A percentile compares a stretch with the other conserved stretches of the same genome.
phyloP scores from a whole-genome alignment of 2,113 vertebrate species.

The Atrichornis clamosus region DNA sequence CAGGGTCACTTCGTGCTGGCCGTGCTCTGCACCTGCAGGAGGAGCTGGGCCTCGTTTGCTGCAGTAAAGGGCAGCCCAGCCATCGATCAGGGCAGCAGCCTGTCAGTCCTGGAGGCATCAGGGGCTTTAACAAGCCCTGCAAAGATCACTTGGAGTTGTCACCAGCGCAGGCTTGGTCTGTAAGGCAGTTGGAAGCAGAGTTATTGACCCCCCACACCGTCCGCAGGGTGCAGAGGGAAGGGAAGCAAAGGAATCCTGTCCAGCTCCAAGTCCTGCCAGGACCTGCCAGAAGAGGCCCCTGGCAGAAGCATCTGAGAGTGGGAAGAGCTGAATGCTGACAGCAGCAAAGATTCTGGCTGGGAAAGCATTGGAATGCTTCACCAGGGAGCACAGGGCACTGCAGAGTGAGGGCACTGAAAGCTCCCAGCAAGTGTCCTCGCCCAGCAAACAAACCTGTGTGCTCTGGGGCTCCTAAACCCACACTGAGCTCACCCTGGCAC shows the following conservation, averaged over 20 bases:
- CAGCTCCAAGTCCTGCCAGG: neutral
- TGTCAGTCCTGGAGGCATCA: neutral
- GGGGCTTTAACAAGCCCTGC: neutral
- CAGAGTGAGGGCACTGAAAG: neutral
- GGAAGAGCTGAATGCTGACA: neutral
- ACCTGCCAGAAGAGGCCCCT: neutral
- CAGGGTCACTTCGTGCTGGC: neutral
- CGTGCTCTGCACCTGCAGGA: neutral
- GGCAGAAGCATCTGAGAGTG: neutral
- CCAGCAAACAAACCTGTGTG: rapidly evolving
- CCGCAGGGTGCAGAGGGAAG: neutral
- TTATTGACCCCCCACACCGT: neutral
- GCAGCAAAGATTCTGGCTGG: neutral
- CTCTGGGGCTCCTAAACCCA: neutral
- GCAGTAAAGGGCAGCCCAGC: neutral
- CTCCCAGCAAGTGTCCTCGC: no score
- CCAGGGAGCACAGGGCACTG: neutral
- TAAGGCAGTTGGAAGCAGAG: neutral
- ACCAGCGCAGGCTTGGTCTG: neutral
- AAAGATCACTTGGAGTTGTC: neutral
- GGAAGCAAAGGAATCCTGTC: neutral
- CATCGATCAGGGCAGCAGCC: neutral
- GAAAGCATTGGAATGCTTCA: neutral
- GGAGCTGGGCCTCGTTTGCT: neutral
- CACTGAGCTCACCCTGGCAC: neutral